Base-by-base conservation (phyloP, 2,113 vertebrate species). In the Patagioenas fasciata region DNA sequence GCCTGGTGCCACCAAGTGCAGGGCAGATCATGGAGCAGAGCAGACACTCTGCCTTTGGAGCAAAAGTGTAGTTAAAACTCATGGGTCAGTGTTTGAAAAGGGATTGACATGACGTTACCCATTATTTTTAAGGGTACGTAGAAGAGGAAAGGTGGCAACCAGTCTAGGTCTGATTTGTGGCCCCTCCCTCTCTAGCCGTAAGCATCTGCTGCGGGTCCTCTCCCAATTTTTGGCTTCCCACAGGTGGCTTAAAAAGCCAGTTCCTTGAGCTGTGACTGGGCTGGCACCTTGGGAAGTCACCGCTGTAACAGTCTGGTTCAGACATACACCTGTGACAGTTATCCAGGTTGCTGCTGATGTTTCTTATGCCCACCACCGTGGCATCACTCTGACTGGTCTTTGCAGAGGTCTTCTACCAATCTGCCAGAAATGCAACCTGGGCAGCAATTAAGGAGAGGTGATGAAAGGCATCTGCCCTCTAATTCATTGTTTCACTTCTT, bases 401-500 rank as follows among this genome's bases (percentile, higher is more conserved):
- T 72, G 58, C 60, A 77, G 64, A 81, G 21, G 15, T 71, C 34
- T 83, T 36, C 57, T 71, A 44, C 9, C 4, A 1, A n/a, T 40
- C 66, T 89, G 75, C 20, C 65, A 91, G 70, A 87, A 95, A 36
- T 15, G 13, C 66, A 91, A 77, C 84, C 53, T 70, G 44, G 54
- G 17, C 54, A 89, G 58, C 78, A 88, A 58, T 62, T 89, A 85
- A 58, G 28, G 50, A 75, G 48, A 79, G 70, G 19, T 72, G 67
- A 73, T 73, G 66, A 83, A 88, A 94, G 78, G 60, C 38, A 67
- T 67, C 65, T 90, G 80, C 42, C 60, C 48, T 81, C 48, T 61
- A 83, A 84, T 65, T 81, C 38, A 60, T 71, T 53, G 70, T 81
- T 92, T 91, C 36, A 13, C 8, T 65, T 65, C 66, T 75, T 65